Percentiles rank a stretch among this genome's conserved stretches.
Evolutionary conservation across 2,113 vertebrate species (phyloP).

Genomic region (Odobenus rosmarus): DNA sequence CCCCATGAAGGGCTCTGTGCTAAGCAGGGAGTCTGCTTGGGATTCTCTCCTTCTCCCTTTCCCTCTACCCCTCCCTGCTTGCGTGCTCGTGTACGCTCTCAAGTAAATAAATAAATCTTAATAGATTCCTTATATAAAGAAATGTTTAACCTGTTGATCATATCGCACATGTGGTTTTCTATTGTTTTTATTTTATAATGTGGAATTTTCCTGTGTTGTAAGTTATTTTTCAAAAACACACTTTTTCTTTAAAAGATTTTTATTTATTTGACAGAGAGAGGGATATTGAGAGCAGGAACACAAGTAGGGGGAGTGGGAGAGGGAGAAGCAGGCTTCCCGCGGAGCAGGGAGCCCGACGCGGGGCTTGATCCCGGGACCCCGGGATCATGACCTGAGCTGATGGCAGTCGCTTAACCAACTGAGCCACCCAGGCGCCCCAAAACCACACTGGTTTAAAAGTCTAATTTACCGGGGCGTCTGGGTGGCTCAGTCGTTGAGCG

Average conservation of each 20-base stretch:
- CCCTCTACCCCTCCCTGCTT: not conserved
- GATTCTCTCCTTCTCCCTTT: not conserved
- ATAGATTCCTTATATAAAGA: not conserved
- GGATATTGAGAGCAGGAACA: too few relatives aligned
- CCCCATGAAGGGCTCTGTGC: not conserved
- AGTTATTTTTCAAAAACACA: not conserved
- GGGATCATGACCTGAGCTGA: too few relatives aligned
- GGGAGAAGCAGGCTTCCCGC: too few relatives aligned
- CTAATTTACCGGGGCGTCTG: not conserved
- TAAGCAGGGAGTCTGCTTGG: not conserved
- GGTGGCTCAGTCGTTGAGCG: too few relatives aligned
- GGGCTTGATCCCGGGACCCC: too few relatives aligned
- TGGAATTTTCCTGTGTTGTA: not conserved
- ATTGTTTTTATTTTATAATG: slow-evolving; percentile 7
- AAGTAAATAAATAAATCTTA: not conserved
- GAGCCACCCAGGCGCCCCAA: too few relatives aligned
- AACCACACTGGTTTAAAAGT: not conserved
- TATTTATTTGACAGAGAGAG: too few relatives aligned
- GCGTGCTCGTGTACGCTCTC: not conserved
- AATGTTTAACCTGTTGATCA: not conserved
- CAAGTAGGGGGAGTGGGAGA: too few relatives aligned
- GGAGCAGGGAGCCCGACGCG: too few relatives aligned
- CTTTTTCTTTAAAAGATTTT: too few relatives aligned
- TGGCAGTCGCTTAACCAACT: too few relatives aligned
- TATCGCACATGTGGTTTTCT: not conserved